Conservation (phyloP, 2,113 vertebrate genomes). For the Lynx canadensis region DNA sequence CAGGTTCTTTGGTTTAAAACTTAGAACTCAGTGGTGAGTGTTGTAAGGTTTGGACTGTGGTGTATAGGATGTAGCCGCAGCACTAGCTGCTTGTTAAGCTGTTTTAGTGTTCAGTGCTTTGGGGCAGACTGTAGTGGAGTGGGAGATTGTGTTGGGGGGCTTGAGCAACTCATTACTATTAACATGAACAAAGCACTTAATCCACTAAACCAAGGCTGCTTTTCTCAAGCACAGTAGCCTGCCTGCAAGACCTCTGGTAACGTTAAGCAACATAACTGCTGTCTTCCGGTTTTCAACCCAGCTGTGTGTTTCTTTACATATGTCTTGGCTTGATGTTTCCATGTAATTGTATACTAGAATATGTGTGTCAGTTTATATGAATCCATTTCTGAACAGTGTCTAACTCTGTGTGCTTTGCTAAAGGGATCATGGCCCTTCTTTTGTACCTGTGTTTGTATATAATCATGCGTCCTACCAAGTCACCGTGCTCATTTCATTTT, state of each 20-base stretch:
- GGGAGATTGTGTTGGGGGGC: background rate
- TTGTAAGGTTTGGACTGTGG: background rate
- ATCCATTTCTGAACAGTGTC: slow-evolving; percentile 17
- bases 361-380: background rate
- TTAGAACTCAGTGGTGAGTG: background rate
- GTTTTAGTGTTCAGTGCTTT: background rate
- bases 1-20: slow-evolving; percentile 8
- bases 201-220: background rate
- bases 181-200: background rate
- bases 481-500: background rate
- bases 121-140: background rate
- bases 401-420: background rate
- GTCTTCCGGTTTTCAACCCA: background rate
- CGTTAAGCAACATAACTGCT: background rate
- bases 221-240: background rate
- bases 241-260: background rate
- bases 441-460: background rate
- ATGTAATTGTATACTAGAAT: background rate
- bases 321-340: background rate
- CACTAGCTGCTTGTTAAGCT: slow-evolving; percentile 4
- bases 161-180: slow-evolving; percentile 24
- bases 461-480: background rate
- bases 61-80: background rate
- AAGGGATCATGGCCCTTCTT: background rate
- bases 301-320: background rate